Evolutionary conservation across 2,888 invertebrate species (phyloP), one percentile per base, ranked within the genome.

Genomic region (Epirrita christyi): DNA sequence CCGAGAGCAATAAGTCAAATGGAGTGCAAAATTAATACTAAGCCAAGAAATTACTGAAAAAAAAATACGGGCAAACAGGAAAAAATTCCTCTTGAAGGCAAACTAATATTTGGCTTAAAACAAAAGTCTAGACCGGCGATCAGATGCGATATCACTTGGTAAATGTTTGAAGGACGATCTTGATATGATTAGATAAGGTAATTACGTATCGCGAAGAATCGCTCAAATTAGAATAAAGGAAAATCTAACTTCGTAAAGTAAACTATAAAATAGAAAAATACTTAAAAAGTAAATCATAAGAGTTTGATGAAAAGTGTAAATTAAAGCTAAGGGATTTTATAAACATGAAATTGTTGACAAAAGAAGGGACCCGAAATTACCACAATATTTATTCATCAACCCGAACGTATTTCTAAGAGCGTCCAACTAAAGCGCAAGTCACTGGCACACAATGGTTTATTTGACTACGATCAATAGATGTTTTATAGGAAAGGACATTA

Each of bases 111-210:
- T 8, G 8, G 28, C 40, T 29, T 11, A 32, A 32, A 29, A n/a
- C n/a, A 29, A 14, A 41, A 42, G 54, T 49, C 49, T 55, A 62
- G 61, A 51, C 56, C 21, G 21, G 4, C 2, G 45, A 55, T 46
- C 46, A 8, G 57, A 62, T 57, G 37, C 53, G 48, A 53, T 61
- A 67, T 57, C 52, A 47, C 27, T 61, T 64, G 63, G 71, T 71
- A 73, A 72, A 70, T 71, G 68, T 75, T 68, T 70, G 71, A 82
- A 84, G 79, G 80, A 51, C 72, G 78, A 75, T 73, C 43, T 45
- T 72, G 81, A 83, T 82, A 74, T 83, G 80, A 81, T 79, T 61
- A 77, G 62, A 69, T 68, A 66, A 66, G 49, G 13, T 62, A 66
- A 67, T 64, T 67, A 64, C 49, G 56, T 52, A 64, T 51, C 54